Evolutionary conservation across 2,113 vertebrate species (phyloP).

Genomic region (Phaethon lepturus): DNA sequence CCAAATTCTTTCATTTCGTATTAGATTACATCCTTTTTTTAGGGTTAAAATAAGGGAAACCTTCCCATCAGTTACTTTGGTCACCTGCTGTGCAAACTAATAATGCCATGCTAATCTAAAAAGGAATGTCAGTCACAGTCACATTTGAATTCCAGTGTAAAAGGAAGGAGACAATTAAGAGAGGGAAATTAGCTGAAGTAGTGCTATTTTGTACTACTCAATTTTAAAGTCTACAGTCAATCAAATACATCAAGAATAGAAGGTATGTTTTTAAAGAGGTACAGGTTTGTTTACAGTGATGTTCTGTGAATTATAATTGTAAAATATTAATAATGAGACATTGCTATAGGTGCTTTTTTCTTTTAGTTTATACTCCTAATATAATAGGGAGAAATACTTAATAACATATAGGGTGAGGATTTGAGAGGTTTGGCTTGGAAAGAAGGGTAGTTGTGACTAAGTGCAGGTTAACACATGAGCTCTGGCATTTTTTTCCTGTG

Average conservation of each 20-base stretch:
- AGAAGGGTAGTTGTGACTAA: neutral
- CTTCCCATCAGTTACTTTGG: neutral
- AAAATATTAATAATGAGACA: neutral
- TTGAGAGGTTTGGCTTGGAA: neutral
- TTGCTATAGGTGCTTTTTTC: neutral
- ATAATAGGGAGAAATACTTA: neutral
- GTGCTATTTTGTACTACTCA: neutral
- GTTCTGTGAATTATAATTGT: neutral
- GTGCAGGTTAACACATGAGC: neutral
- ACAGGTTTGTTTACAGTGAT: neutral
- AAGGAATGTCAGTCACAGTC: neutral
- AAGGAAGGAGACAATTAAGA: neutral
- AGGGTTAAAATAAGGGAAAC: neutral
- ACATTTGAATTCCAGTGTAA: neutral
- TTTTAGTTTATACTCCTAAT: neutral
- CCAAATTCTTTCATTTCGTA: neutral
- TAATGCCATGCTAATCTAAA: neutral
- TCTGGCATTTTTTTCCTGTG: neutral
- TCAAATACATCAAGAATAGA: neutral
- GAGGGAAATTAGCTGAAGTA: neutral
- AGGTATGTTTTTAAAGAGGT: neutral
- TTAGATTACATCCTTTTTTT: neutral
- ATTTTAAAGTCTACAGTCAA: neutral
- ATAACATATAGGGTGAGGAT: neutral
- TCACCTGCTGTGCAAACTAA: conserved; percentile 29